A percentile compares a stretch with the other conserved stretches of the same genome.
These are phyloP conservation scores for Diadema setosum DNA, from an alignment of 35 echinoderm and acorn worm species.

Conservation along the genomic window DNA sequence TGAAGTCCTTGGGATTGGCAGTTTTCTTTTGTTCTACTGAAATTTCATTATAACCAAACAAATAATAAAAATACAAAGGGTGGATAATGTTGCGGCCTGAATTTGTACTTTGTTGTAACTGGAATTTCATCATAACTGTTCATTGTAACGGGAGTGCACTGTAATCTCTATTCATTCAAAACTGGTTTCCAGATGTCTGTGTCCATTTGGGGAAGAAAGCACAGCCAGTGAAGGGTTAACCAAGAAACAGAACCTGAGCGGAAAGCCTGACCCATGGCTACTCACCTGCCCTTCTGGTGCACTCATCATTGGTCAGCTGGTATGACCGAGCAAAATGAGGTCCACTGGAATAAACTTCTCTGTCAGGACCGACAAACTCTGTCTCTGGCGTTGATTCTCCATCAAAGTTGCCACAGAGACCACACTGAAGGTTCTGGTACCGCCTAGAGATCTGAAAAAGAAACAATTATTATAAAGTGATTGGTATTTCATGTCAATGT, in stretches of 20 bases:
- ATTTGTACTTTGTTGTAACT: too few species aligned
- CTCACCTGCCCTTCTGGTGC: constrained; percentile 15
- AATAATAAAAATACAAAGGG: too few species aligned
- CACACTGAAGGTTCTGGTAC: constrained; percentile 41
- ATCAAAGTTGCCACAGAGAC: constrained; percentile 61
- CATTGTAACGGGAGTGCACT: too few species aligned
- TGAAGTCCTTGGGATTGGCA: too few species aligned
- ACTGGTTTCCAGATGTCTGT: neutral
- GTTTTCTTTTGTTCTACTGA: too few species aligned
- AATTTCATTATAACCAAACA: too few species aligned
- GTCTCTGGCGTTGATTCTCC: constrained; percentile 31
- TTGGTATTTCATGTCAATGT: too few species aligned
- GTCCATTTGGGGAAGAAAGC: neutral
- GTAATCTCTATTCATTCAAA: neutral
- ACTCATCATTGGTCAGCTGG: constrained; percentile 15
- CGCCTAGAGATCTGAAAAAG: constrained; percentile 19
- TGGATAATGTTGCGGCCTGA: too few species aligned
- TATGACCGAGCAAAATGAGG: constrained; percentile 32
- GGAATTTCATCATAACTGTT: too few species aligned
- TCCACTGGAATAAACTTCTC: constrained; percentile 22
- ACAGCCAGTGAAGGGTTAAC: neutral
- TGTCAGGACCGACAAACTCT: constrained; percentile 31
- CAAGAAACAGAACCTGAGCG: too few species aligned
- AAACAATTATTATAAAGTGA: too few species aligned
- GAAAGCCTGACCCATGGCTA: neutral